Conservation (phyloP, 2,888 invertebrate genomes). For the Hymenopus coronatus region DNA sequence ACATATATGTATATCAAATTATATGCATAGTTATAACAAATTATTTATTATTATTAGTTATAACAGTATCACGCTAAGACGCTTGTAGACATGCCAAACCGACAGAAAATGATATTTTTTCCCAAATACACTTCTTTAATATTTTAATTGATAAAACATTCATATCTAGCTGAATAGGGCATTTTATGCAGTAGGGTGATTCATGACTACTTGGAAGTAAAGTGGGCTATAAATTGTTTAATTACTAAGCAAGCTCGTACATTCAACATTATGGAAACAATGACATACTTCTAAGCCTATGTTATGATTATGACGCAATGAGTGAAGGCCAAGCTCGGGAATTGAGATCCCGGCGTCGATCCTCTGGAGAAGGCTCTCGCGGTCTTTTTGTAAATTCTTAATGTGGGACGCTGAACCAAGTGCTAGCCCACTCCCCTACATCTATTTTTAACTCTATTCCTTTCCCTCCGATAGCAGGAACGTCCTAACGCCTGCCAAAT, state of each 20-base stretch:
- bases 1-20: too few species aligned
- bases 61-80: too few species aligned
- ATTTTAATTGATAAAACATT: too few species aligned
- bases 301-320: background rate
- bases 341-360: background rate
- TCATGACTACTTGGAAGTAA: background rate
- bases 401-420: background rate
- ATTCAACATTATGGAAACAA: background rate
- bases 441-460: background rate
- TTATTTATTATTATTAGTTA: too few species aligned
- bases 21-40: too few species aligned
- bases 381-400: background rate
- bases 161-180: too few species aligned
- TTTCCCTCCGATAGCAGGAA: background rate
- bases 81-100: too few species aligned
- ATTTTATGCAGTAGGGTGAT: too few species aligned
- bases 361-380: background rate
- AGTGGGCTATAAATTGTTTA: background rate
- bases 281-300: background rate
- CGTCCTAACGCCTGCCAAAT: background rate
- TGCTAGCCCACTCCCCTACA: background rate
- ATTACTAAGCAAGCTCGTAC: background rate
- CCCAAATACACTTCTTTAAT: too few species aligned
- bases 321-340: background rate
- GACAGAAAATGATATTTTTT: too few species aligned